These are phyloP conservation scores for Falco novaeseelandiae DNA, from an alignment of 2,797 vertebrate species.

Conservation along the genomic window DNA sequence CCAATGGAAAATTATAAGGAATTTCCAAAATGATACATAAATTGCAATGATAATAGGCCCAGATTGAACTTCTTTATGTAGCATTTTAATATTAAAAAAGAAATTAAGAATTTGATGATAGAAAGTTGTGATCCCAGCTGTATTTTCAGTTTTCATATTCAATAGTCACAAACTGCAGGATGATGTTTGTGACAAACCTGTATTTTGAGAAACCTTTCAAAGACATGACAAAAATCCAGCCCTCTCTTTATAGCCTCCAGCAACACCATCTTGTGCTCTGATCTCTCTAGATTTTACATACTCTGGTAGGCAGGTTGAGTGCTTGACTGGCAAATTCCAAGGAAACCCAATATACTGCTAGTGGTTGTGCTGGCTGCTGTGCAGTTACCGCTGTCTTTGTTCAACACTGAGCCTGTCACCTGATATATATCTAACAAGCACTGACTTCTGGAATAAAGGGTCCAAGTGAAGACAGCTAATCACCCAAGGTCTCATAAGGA, in stretches of 20 bases:
- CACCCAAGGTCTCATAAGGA: neutral
- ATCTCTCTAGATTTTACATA: slow-evolving; percentile 40
- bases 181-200: neutral
- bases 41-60: neutral
- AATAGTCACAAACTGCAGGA: neutral
- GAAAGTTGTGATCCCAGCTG: neutral
- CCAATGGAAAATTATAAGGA: neutral
- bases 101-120: neutral
- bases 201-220: slow-evolving; percentile 19
- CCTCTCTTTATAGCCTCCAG: slow-evolving; percentile 22
- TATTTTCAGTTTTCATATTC: neutral
- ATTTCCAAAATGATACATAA: neutral
- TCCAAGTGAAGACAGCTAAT: neutral
- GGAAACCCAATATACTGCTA: neutral
- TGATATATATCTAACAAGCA: neutral
- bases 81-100: neutral
- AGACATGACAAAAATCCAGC: neutral
- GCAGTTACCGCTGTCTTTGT: neutral
- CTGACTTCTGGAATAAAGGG: neutral
- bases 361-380: neutral
- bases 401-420: neutral
- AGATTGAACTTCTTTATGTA: neutral
- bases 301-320: neutral
- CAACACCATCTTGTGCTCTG: slow-evolving; percentile 10
- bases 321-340: neutral